Conservation (phyloP, 2,888 invertebrate genomes). For the Alloscopus bannaensis region DNA sequence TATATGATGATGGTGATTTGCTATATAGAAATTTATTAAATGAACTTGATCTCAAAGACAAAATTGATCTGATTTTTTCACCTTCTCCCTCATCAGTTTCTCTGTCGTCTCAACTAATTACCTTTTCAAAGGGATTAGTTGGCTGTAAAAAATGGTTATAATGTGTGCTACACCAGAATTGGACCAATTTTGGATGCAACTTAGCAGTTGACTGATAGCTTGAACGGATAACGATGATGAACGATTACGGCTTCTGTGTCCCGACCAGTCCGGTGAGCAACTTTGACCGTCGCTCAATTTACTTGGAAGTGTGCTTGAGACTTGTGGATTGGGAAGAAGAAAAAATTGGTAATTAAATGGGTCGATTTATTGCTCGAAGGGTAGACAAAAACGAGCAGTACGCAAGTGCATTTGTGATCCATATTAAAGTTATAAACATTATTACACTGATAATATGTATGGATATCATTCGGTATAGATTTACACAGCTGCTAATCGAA, state of each 20-base stretch:
- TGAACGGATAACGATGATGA: background rate
- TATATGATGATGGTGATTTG: too few relatives aligned
- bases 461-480: too few relatives aligned
- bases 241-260: background rate
- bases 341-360: constrained; percentile 45
- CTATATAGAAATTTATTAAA: too few relatives aligned
- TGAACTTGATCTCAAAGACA: constrained; percentile 30
- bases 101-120: background rate
- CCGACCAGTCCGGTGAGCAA: background rate
- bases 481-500: too few relatives aligned
- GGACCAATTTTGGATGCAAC: too few relatives aligned
- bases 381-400: constrained; percentile 5
- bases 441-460: too few relatives aligned
- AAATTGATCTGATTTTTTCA: constrained; percentile 8
- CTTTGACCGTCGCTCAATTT: constrained; percentile 19
- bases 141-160: too few relatives aligned
- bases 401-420: too few relatives aligned
- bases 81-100: background rate
- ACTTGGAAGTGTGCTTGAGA: constrained; percentile 2
- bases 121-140: constrained; percentile 4
- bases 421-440: too few relatives aligned
- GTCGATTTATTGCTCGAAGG: constrained; percentile 40
- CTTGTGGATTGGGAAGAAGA: constrained; percentile 6
- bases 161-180: too few relatives aligned
- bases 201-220: background rate